Conservation (phyloP, 2,888 invertebrate genomes). For the Morinoia aosen region DNA sequence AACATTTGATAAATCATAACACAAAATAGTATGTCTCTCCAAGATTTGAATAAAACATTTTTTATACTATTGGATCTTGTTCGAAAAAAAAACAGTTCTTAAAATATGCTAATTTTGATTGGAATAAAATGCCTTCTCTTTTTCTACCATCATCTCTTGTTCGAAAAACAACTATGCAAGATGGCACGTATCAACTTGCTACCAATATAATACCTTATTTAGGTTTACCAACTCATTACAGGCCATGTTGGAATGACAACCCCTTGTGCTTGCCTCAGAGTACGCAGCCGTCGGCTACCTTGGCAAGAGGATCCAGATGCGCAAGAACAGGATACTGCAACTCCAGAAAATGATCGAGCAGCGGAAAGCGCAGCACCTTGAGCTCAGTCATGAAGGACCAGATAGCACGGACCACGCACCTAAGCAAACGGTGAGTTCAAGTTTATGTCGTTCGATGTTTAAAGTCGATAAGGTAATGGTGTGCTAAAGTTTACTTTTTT, state of each 20-base stretch:
- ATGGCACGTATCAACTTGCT: too few relatives aligned
- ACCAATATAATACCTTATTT: not conserved
- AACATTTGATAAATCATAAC: too few relatives aligned
- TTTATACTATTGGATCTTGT: too few relatives aligned
- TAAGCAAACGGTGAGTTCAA: constrained; percentile 80
- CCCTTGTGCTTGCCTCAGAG: constrained; percentile 76
- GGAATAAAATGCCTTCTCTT: too few relatives aligned
- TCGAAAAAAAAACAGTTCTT: too few relatives aligned
- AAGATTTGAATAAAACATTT: too few relatives aligned
- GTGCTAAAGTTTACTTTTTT: too few relatives aligned
- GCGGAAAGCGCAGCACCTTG: constrained; percentile 76
- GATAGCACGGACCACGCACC: constrained; percentile 77
- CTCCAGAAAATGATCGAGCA: constrained; percentile 93
- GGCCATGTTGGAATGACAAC: not conserved
- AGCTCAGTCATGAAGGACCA: constrained; percentile 55
- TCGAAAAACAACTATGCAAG: too few relatives aligned
- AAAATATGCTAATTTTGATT: too few relatives aligned
- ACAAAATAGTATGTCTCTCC: too few relatives aligned
- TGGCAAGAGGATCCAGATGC: constrained; percentile 97
- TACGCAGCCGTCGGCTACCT: constrained; percentile 98
- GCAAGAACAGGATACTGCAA: constrained; percentile 91
- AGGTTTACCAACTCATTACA: not conserved
- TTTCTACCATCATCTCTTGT: too few relatives aligned
- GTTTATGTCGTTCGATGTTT: too few relatives aligned
- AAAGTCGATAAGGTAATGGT: not conserved